phyloP scores from a whole-genome alignment of 2,113 vertebrate species.

The Pteropus alecto region DNA sequence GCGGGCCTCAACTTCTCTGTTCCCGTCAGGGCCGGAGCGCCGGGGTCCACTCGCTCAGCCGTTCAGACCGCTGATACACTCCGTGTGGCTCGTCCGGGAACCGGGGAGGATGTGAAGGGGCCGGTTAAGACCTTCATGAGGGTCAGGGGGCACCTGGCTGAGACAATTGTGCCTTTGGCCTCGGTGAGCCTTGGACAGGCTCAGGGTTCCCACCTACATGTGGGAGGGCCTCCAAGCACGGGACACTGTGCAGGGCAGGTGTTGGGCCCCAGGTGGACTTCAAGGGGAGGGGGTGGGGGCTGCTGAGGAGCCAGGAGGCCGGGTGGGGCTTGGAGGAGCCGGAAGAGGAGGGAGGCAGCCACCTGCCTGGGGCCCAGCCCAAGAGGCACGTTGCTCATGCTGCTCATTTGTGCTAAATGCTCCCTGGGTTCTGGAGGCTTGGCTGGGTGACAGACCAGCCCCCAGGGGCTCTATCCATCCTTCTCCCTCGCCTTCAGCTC shows the following conservation, averaged over 20 bases:
- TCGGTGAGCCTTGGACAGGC: neutral
- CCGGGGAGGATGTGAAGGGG: no score
- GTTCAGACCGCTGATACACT: accelerated
- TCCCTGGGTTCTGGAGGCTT: slow-evolving; percentile 22
- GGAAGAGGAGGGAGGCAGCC: neutral
- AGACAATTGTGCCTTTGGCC: accelerated
- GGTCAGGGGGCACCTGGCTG: no score
- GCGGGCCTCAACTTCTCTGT: accelerated
- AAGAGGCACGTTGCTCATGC: neutral
- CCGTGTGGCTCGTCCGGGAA: neutral
- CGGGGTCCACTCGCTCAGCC: no score
- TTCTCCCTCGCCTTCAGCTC: neutral
- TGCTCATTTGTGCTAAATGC: neutral
- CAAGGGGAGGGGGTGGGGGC: accelerated
- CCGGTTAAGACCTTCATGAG: accelerated
- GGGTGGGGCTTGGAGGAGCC: no score
- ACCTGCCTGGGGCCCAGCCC: neutral
- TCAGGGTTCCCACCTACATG: accelerated
- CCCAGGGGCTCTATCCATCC: neutral
- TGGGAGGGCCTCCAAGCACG: neutral
- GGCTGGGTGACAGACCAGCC: slow-evolving; percentile 35
- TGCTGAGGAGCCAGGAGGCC: accelerated
- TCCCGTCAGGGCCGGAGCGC: accelerated
- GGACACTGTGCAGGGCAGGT: neutral
- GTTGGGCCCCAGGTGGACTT: neutral